Evolutionary conservation across 2,797 vertebrate species (phyloP).

Genomic region (Lutjanus campechanus): DNA sequence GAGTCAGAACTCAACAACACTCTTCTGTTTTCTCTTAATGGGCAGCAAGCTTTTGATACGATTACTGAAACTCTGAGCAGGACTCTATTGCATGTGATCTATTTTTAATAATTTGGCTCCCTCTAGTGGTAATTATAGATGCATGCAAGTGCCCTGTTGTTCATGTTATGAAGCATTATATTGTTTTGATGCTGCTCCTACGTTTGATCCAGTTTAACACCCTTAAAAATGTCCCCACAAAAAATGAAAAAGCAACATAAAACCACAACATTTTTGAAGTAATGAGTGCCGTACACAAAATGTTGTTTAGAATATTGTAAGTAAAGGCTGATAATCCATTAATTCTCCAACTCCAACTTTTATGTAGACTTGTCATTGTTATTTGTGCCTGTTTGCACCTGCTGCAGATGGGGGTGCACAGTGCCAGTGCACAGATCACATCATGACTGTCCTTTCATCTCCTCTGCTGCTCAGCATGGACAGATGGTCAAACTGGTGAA

Average conservation of each 20-base stretch:
- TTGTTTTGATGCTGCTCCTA: not conserved
- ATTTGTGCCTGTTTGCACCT: conserved; percentile 1
- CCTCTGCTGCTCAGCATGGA: conserved; percentile 51
- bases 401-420: conserved; percentile 36
- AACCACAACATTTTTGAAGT: not conserved
- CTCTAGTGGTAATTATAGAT: conserved; percentile 43
- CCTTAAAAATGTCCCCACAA: not conserved
- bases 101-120: conserved; percentile 33
- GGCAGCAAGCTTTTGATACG: not conserved
- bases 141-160: not conserved
- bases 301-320: too few relatives aligned
- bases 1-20: not conserved
- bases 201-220: not conserved
- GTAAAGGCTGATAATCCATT: not conserved
- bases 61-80: not conserved
- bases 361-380: not conserved
- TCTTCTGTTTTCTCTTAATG: not conserved
- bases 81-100: not conserved
- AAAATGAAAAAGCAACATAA: not conserved
- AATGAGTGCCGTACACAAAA: not conserved
- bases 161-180: not conserved
- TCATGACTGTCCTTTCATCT: conserved; percentile 48
- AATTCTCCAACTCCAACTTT: not conserved
- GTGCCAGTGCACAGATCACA: conserved; percentile 27
- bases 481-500: conserved; percentile 59